Base-by-base conservation (phyloP, 2,113 vertebrate genomes). In the Vulpes ferrilata region DNA sequence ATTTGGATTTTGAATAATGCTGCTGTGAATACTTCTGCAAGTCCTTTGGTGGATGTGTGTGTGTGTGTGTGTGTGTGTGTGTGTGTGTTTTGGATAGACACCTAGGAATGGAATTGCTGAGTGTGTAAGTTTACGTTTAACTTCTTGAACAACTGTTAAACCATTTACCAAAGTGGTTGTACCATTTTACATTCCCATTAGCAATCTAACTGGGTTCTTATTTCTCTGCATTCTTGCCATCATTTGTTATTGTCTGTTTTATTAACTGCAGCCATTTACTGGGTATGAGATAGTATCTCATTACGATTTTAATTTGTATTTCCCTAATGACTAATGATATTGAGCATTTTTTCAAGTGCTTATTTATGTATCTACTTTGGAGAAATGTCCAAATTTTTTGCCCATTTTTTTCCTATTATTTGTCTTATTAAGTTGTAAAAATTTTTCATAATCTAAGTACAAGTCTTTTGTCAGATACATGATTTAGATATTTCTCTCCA, bases 281-380 rank as follows among this genome's bases (percentile, higher is more conserved):
- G 7, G 7, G 1, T 92, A 51, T 81, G 65, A 69, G 88, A 89
- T 82, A 17, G 11, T 25, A 23, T 62, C 35, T 92, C 83, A 67
- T 81, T 92, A 20, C 88, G 76, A n/a, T 60, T 90, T 95, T 93
- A 88, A 88, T 88, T 83, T 93, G 57, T 11, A 67, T 83, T 87
- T 87, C 23, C 32, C 23, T 96, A 74, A 81, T 88, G 62, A 74
- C 23, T 91, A 67, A 73, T 96, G 59, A 64, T 69, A 11, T 48
- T 35, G 32, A 91, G 19, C 20, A 53, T 90, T 65, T 97, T 88
- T 81, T 84, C n/a, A 51, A 81, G 30, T 78, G 20, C 27, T 59
- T 93, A 27, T 64, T 82, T 15, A 43, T n/a, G 7, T 93, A 83
- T 95, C 32, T 38, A 87, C 67, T 92, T 96, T 74, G 53, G 74